These are phyloP conservation scores for Zygaena filipendulae DNA, from an alignment of 2,888 invertebrate genomes.

Conservation along the genomic window DNA sequence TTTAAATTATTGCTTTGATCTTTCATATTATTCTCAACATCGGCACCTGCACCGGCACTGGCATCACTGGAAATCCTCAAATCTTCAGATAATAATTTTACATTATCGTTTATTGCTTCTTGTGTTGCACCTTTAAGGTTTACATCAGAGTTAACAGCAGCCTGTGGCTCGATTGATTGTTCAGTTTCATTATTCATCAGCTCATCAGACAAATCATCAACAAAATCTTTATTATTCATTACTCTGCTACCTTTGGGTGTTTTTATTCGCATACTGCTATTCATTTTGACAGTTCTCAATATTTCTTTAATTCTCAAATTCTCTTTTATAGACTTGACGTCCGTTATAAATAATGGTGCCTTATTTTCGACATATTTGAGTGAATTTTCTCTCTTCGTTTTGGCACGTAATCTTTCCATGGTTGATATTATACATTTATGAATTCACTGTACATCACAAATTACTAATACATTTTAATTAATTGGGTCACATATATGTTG, in stretches of 20 bases:
- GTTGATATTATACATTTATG: conserved; percentile 15
- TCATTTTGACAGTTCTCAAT: conserved; percentile 53
- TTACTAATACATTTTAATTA: no score
- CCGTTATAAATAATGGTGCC: conserved; percentile 30
- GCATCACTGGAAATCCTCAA: no score
- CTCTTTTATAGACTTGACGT: conserved; percentile 47
- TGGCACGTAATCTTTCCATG: conserved; percentile 46
- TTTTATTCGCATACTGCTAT: conserved; percentile 49
- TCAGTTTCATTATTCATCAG: conserved; percentile 10
- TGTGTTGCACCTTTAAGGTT: conserved; percentile 6
- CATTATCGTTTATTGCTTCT: conserved; percentile 13
- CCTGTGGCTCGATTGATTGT: conserved; percentile 21
- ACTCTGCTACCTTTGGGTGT: conserved; percentile 46
- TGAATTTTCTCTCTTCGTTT: conserved; percentile 39
- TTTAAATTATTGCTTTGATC: no score
- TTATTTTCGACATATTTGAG: conserved; percentile 35
- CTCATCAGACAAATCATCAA: conserved; percentile 31
- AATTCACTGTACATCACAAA: conserved; percentile 13
- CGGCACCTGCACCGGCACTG: no score
- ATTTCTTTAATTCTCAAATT: conserved; percentile 55
- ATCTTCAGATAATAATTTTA: no score
- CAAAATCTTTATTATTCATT: conserved; percentile 42
- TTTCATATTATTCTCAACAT: conserved; percentile 9
- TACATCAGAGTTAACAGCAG: conserved; percentile 37
- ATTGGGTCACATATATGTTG: conserved; percentile 18